Evolutionary conservation across 1,140 invertebrate genomes (phyloP).

Genomic region (Heliothis subflexa): DNA sequence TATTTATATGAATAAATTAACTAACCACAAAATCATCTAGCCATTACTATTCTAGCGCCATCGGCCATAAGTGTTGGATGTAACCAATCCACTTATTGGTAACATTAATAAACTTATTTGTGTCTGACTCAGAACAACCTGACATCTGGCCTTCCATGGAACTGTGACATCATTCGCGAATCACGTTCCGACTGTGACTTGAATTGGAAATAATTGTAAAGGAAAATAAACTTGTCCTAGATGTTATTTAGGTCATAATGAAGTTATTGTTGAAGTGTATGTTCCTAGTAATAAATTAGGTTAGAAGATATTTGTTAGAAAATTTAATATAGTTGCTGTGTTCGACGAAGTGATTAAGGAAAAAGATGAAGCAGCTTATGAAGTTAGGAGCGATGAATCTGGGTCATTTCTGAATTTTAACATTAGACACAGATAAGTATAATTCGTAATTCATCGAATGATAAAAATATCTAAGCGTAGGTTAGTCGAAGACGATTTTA

Average conservation of each 20-base stretch:
- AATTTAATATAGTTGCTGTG: not conserved
- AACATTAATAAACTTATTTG: constrained; percentile 42
- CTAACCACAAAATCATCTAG: not conserved
- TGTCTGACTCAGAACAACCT: constrained; percentile 31
- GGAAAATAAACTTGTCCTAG: constrained; percentile 21
- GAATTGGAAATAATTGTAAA: constrained; percentile 30
- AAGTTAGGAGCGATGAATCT: too few species aligned
- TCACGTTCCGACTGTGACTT: constrained; percentile 31
- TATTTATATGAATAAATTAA: not conserved
- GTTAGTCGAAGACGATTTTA: too few species aligned
- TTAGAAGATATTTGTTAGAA: not conserved
- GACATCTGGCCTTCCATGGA: constrained; percentile 43
- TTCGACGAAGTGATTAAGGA: not conserved
- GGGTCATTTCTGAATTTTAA: too few species aligned
- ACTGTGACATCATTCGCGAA: constrained; percentile 39
- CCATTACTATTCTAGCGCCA: constrained; percentile 17
- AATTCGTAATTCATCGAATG: too few species aligned
- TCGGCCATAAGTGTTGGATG: not conserved
- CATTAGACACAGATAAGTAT: too few species aligned
- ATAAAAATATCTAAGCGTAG: too few species aligned
- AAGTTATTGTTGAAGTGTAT: constrained; percentile 26
- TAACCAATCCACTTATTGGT: constrained; percentile 23
- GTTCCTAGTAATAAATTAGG: not conserved
- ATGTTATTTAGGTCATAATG: constrained; percentile 42
- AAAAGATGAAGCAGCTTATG: too few species aligned